Base-by-base conservation (phyloP, 2,797 vertebrate genomes). In the Poeciliopsis paucimaculata region DNA sequence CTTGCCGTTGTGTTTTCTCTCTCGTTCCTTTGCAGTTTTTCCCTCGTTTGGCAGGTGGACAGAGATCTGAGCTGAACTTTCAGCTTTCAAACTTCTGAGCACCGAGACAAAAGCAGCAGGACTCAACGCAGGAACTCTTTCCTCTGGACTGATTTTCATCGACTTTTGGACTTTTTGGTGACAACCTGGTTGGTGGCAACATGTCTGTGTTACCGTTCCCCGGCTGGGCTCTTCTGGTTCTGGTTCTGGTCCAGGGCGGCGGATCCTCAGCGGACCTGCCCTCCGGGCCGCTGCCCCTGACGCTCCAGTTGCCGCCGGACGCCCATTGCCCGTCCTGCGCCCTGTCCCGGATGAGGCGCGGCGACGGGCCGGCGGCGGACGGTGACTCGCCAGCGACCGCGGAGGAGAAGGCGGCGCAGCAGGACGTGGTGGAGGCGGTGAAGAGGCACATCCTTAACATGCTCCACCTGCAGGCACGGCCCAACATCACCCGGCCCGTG, bases 401-500 rank as follows among this genome's bases (percentile, higher is more conserved):
- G 93, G 96, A 96, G 77, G 96, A 96, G 80, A 84, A 66, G 60
- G 82, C 43, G 88, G 96, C 92, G 83, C 97, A 98, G 95, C 96
- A 93, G 71, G 97, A 98, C 86, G 98, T 99, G 97, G 98, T 99
- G 93, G 98, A 99, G 95, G 98, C 98, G 73, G 98, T 99, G 84
- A 99, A 99, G 95, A 96, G 95, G 83, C 98, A 99, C 96, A 99
- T 99, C 89, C 93, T 99, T 80, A 98, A 96, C 96, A 98, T 98
- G 98, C 95, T 99, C 95, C 98, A 99, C 93, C 96, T 99, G 89
- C 98, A 96, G 92, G 93, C 95, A 76, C 97, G 97, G 91, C 98
- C 98, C 90, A 98, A 99, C 93, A 96, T 99, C 95, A 99, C 97
- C 49, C 96, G 97, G 87, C 96, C 98, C 0, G 97, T 99, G 85